Evolutionary conservation across 2,888 invertebrate species (phyloP).

Genomic region (Elmis aenea): DNA sequence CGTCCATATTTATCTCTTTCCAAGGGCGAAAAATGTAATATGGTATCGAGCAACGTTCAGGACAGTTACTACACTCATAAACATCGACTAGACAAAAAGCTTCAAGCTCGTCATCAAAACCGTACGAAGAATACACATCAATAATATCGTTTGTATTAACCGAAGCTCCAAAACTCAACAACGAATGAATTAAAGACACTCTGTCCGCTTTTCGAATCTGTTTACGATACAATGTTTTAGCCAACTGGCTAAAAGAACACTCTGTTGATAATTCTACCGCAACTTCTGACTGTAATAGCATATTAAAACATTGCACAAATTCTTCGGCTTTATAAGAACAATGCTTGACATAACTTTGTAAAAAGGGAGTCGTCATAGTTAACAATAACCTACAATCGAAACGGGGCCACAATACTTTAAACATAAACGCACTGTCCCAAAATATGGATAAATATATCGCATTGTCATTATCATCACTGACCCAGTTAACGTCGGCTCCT

Average conservation of each 20-base stretch:
- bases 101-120: slow-evolving; percentile 10
- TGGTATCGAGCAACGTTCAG: too few species aligned
- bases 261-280: slow-evolving; percentile 2
- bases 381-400: slow-evolving; percentile 3
- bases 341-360: neutral
- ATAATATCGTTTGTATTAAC: too few species aligned
- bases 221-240: neutral
- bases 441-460: slow-evolving; percentile 6
- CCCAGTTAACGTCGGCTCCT: slow-evolving; percentile 28
- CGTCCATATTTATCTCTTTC: too few species aligned
- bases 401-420: slow-evolving; percentile 7
- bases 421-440: slow-evolving; percentile 5
- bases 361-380: neutral
- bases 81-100: slow-evolving; percentile 3
- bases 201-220: slow-evolving; percentile 4
- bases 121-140: slow-evolving; percentile 5
- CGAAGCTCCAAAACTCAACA: slow-evolving; percentile 14
- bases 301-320: slow-evolving; percentile 13
- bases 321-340: slow-evolving; percentile 1
- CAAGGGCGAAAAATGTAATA: too few species aligned
- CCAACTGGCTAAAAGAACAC: slow-evolving; percentile 1
- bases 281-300: slow-evolving; percentile 7
- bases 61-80: too few species aligned
- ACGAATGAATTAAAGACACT: slow-evolving; percentile 10
- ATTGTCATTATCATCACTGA: slow-evolving; percentile 9